Base-by-base conservation (phyloP, 2,888 invertebrate species). In the Stenichneumon culpator region DNA sequence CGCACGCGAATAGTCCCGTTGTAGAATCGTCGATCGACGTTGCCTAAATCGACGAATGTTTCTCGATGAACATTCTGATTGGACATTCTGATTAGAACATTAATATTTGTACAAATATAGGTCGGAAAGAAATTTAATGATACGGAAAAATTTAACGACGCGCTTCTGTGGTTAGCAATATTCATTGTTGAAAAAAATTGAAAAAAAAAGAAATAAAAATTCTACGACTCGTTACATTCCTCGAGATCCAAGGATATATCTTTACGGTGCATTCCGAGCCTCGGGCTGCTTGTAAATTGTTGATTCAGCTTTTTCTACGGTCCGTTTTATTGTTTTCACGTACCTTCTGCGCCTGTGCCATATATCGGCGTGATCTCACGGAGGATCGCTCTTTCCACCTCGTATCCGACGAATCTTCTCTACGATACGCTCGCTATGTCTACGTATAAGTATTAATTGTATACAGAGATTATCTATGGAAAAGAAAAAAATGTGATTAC, bases 401-500 rank as follows among this genome's bases (percentile, higher is more conserved):
- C 16, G 39, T 54, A 54, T 22, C 22, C 5, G 14, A 25, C 54
- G 54, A 36, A 54, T 52, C 3, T 36, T 70, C 25, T 32, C 36
- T 52, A 72, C 50, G 70, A 54, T 19, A 72, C 22, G 22, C 19
- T 6, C 19, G 28, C 28, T 16, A 70, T n/a, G 52, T 9, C 70
- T 52, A 70, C 28, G 52, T 70, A 32, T 52, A 32, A 52, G 70
- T 54, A 36, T 39, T 72, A 22, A 39, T 36, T 72, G 25, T 57
- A 57, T 25, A 14, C 25, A 25, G 52, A 60, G 14, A 84, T 16
- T 79, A 81, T 79, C 36, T 32, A 70, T 67, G 50, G 19, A 80
- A 69, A 44, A 54, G 22, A 9, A 9, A 54, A 19, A 47, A 73
- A 69, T 79, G 63, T 70, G 60, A 69, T 67, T 72, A 68, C 72